A percentile compares a stretch with the other conserved stretches of the same genome.
Conservation (phyloP, 2,888 invertebrate species). For the Globia sparganii region DNA sequence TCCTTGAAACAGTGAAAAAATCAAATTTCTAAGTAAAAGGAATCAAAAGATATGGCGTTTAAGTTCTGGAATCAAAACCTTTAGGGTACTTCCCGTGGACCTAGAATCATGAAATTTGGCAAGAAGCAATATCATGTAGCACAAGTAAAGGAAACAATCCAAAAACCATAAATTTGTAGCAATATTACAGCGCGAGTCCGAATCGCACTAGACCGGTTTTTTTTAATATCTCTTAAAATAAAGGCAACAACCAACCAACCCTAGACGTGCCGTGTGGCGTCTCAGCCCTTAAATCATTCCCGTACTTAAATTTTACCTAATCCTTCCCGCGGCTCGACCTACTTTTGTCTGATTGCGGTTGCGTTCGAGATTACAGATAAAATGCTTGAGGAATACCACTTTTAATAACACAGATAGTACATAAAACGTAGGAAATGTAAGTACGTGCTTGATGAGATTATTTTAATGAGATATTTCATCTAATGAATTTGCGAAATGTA, state of each 20-base stretch:
- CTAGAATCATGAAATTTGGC: no score
- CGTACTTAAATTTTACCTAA: conserved; percentile 82
- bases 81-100: no score
- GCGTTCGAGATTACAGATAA: conserved; percentile 78
- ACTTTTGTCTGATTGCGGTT: conserved; percentile 76
- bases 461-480: conserved; percentile 52
- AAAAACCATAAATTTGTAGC: no score
- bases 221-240: neutral
- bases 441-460: conserved; percentile 48
- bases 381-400: conserved; percentile 70
- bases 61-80: no score
- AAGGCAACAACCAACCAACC: conserved; percentile 50
- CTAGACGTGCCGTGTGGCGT: conserved; percentile 55
- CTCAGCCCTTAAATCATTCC: conserved; percentile 73
- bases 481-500: conserved; percentile 56
- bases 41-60: no score
- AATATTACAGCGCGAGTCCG: no score
- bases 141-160: no score
- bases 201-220: no score
- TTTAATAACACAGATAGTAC: conserved; percentile 55
- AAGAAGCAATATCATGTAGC: no score
- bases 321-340: conserved; percentile 74
- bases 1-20: no score
- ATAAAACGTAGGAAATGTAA: conserved; percentile 55
- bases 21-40: no score